Base-by-base conservation (phyloP, 2,113 vertebrate species). In the Gorilla gorilla region DNA sequence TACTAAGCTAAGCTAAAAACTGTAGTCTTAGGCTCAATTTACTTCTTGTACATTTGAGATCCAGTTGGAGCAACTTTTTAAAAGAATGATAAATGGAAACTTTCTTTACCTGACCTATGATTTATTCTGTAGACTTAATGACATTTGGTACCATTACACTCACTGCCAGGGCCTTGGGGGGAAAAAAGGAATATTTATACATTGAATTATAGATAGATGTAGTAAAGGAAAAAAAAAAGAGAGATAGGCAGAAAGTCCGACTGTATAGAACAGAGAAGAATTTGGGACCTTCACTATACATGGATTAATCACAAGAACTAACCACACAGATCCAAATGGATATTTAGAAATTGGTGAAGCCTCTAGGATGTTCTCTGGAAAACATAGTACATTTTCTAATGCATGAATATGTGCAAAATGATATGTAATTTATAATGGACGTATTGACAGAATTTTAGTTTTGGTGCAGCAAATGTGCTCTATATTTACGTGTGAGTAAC, bases 311-410 rank as follows among this genome's bases (percentile, higher is more conserved):
- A 85, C 79, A 18, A 89, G 97, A 96, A 72, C 97, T 96, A 98
- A 97, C 97, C 98, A 97, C 83, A 83, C 97, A 97, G 76, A 96
- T 96, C 98, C 97, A 86, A 97, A 98, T 59, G 97, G 98, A 97
- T 45, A 97, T 98, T 98, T 98, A 96, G 98, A 97, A 98, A 97
- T 83, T 3, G 2, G 66, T 89, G 97, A 97, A 98, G 98, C 98
- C 97, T 98, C 97, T 78, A 94, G 97, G 97, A 97, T 98, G 94
- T 95, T 98, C 90, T 78, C 79, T 97, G 89, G 97, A 96, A 97
- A 98, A 97, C 73, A 79, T 82, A 85, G 38, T 97, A 72, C 80
- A 66, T 97, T 98, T 98, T 93, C 97, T 82, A 86, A 98, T 83
- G 48, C 98, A 90, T 95, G 97, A 98, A 93, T 90, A 92, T 96